Conservation (phyloP, 2,113 vertebrate species). For the Pontoporia blainvillei region DNA sequence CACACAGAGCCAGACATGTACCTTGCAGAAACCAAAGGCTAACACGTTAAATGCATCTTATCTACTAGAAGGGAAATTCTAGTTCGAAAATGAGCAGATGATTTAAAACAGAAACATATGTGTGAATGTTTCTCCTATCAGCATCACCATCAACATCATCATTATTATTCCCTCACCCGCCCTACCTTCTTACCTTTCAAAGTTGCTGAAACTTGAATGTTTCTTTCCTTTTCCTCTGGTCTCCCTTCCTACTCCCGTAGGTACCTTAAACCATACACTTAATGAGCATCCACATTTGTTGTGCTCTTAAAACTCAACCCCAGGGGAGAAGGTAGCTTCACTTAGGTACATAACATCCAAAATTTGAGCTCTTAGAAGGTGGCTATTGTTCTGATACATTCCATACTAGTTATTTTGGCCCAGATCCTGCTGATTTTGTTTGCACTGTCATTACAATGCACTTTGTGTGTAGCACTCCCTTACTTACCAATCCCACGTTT, state of each 20-base stretch:
- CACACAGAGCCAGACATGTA: background rate
- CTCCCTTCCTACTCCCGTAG: background rate
- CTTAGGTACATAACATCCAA: background rate
- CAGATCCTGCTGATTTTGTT: background rate
- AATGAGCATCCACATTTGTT: background rate
- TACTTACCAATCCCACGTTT: background rate
- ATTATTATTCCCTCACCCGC: background rate
- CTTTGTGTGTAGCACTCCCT: background rate
- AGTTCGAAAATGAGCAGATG: background rate
- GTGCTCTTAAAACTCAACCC: background rate
- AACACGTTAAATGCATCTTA: background rate
- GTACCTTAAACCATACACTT: background rate
- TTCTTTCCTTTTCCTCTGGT: background rate
- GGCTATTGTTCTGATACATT: background rate
- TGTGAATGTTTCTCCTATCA: background rate
- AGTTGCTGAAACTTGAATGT: background rate
- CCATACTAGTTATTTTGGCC: background rate
- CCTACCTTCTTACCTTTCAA: background rate
- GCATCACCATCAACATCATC: background rate
- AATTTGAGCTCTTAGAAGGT: background rate
- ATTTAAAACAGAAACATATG: background rate
- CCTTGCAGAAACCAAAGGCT: background rate
- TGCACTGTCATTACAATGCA: background rate
- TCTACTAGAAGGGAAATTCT: background rate
- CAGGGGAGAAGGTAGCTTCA: background rate